Conservation (phyloP, 2,888 invertebrate species). For the Ariolimax columbianus region DNA sequence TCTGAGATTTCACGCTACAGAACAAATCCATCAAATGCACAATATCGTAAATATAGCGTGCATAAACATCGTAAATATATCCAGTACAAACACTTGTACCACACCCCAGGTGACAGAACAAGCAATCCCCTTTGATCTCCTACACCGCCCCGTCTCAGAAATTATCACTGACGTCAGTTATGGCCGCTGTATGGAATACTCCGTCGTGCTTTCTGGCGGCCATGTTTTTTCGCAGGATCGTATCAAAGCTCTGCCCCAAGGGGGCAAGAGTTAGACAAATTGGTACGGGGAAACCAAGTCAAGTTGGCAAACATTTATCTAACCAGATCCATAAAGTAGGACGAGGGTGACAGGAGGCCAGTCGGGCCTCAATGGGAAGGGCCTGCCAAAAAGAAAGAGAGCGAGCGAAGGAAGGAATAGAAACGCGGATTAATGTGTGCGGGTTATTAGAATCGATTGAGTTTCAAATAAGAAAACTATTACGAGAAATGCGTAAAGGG, state of each 20-base stretch:
- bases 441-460: not conserved
- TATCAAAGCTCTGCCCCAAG: not conserved
- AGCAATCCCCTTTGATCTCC: not conserved
- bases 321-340: not conserved
- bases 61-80: too few species aligned
- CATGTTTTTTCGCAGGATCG: not conserved
- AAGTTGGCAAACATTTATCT: slow-evolving; percentile 36
- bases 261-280: slow-evolving; percentile 23
- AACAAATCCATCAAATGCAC: too few species aligned
- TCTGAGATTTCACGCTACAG: too few species aligned
- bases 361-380: not conserved
- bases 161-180: not conserved
- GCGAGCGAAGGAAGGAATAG: not conserved
- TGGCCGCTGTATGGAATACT: not conserved
- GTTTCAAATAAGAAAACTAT: too few species aligned
- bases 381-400: not conserved
- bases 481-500: too few species aligned
- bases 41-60: too few species aligned
- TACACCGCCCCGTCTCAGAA: not conserved
- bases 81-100: too few species aligned
- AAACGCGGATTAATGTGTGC: not conserved
- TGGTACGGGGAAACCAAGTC: slow-evolving; percentile 1
- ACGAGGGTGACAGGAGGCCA: not conserved
- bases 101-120: too few species aligned
- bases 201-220: not conserved